These are phyloP conservation scores for Sphaeridia pumilis DNA, from an alignment of 2,888 invertebrate genomes.

Conservation along the genomic window DNA sequence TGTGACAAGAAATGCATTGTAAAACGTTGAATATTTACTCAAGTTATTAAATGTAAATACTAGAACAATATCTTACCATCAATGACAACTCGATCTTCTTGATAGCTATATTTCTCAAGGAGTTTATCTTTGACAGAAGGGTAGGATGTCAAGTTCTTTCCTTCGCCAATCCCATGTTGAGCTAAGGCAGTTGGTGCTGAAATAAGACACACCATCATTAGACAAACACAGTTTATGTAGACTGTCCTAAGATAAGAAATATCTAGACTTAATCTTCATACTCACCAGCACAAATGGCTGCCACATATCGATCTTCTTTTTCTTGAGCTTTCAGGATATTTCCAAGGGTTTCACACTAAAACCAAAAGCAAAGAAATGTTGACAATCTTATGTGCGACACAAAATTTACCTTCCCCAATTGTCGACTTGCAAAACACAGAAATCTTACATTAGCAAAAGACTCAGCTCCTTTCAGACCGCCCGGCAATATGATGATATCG, in stretches of 20 bases:
- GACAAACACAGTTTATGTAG: neutral
- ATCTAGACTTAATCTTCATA: no score
- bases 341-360: slow-evolving; percentile 45
- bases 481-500: slow-evolving; percentile 77
- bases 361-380: neutral
- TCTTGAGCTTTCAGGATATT: slow-evolving; percentile 69
- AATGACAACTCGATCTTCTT: slow-evolving; percentile 53
- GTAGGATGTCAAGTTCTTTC: slow-evolving; percentile 79
- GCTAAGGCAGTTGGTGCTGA: slow-evolving; percentile 74
- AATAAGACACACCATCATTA: slow-evolving; percentile 34
- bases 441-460: slow-evolving; percentile 51
- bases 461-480: slow-evolving; percentile 75
- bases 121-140: slow-evolving; percentile 70
- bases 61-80: no score
- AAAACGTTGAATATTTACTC: no score
- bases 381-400: no score
- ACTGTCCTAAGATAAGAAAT: slow-evolving; percentile 5
- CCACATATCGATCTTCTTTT: slow-evolving; percentile 58
- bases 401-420: no score
- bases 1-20: no score
- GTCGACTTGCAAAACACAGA: no score
- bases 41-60: no score
- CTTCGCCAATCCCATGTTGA: slow-evolving; percentile 64
- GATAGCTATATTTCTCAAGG: slow-evolving; percentile 50
- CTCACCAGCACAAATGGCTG: slow-evolving; percentile 87